These are phyloP conservation scores for Xyrauchen texanus DNA, from an alignment of 2,113 vertebrate species.

Conservation along the genomic window DNA sequence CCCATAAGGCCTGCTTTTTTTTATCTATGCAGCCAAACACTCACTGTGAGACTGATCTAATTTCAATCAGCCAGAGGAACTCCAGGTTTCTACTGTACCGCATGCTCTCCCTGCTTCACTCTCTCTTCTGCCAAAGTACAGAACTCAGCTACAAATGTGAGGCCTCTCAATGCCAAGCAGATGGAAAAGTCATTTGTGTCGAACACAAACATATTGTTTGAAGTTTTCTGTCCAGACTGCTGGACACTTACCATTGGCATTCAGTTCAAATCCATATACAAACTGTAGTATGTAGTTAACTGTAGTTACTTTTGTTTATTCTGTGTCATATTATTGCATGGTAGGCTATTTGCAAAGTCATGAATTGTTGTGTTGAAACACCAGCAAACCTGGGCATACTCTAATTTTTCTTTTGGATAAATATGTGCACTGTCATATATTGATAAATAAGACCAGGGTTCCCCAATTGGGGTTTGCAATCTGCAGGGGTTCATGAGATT, in stretches of 20 bases:
- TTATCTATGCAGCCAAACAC: background rate
- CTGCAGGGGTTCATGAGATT: no score
- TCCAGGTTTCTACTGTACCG: background rate
- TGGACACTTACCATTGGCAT: background rate
- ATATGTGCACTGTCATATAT: no score
- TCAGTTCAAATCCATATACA: background rate
- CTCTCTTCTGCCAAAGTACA: background rate
- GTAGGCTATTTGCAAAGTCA: background rate
- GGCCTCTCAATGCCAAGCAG: constrained; percentile 15
- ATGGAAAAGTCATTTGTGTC: background rate
- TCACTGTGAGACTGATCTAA: background rate
- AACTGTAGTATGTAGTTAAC: background rate
- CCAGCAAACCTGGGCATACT: no score
- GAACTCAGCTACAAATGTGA: constrained; percentile 42
- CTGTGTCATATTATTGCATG: background rate
- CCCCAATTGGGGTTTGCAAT: no score
- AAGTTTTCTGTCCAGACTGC: background rate
- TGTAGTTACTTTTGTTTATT: background rate
- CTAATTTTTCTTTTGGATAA: no score
- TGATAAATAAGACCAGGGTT: no score
- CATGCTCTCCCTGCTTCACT: background rate
- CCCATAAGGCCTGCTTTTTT: background rate
- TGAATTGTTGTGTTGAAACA: background rate
- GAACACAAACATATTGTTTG: background rate
- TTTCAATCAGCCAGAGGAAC: constrained; percentile 7